A percentile compares a stretch with the other conserved stretches of the same genome.
Conservation (phyloP, 2,888 invertebrate genomes). For the Auanema freiburgensis region DNA sequence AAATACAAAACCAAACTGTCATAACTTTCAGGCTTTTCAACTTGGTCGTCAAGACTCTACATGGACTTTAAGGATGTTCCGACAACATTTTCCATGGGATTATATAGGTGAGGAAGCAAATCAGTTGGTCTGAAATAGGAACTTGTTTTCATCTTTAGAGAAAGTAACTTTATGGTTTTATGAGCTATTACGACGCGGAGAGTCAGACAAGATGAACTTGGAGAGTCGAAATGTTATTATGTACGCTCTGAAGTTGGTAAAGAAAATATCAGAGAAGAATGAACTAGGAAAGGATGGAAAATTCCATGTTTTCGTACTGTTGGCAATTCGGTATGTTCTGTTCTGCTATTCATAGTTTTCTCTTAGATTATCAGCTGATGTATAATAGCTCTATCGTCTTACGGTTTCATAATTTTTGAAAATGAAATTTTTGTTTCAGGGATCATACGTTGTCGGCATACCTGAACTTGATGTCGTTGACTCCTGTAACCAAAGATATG, state of each 20-base stretch:
- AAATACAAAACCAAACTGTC: too few relatives aligned
- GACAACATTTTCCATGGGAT: slow-evolving; percentile 96
- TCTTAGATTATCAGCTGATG: background rate
- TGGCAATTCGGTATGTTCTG: slow-evolving; percentile 81
- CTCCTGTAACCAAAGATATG: slow-evolving; percentile 86
- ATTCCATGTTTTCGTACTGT: slow-evolving; percentile 92
- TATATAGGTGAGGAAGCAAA: slow-evolving; percentile 73
- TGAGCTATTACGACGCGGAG: slow-evolving; percentile 58
- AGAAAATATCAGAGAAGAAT: slow-evolving; percentile 72
- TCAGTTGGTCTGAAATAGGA: background rate
- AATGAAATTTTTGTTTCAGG: slow-evolving; percentile 39
- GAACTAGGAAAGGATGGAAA: slow-evolving; percentile 95
- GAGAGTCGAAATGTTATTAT: slow-evolving; percentile 75
- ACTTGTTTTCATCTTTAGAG: slow-evolving; percentile 36
- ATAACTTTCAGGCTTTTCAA: slow-evolving; percentile 72
- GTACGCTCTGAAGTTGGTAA: slow-evolving; percentile 84
- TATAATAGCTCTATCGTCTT: background rate
- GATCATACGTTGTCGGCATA: slow-evolving; percentile 78
- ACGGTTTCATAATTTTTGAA: background rate
- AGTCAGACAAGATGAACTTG: slow-evolving; percentile 51
- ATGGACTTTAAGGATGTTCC: slow-evolving; percentile 87
- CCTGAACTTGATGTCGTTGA: slow-evolving; percentile 85
- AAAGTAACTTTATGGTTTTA: slow-evolving; percentile 55
- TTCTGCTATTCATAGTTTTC: background rate
- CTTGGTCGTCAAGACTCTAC: slow-evolving; percentile 84